Percentiles rank a stretch among this genome's conserved stretches.
Evolutionary conservation across 2,113 vertebrate genomes (phyloP).

Genomic region (western clawed frog (Xenopus tropicalis)): DNA sequence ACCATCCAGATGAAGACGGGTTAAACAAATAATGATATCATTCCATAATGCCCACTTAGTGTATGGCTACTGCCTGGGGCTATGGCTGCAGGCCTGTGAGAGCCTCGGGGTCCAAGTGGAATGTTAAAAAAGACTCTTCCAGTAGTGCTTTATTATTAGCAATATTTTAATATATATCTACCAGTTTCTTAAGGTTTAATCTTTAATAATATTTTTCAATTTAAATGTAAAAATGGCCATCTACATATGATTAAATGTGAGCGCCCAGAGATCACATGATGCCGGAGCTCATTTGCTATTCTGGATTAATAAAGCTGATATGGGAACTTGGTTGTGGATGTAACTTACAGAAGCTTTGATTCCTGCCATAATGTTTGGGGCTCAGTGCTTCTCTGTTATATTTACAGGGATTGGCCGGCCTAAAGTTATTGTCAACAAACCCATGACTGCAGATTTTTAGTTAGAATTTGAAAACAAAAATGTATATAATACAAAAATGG

Average conservation of each 20-base stretch:
- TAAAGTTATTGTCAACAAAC: no score
- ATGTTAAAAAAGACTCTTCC: conserved; percentile 48
- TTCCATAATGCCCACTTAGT: conserved; percentile 50
- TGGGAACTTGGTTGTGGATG: neutral
- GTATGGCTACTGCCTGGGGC: conserved; percentile 52
- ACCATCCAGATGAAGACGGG: neutral
- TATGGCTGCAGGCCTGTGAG: conserved; percentile 48
- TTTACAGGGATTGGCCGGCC: no score
- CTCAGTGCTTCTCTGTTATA: no score
- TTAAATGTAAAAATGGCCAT: conserved; percentile 37
- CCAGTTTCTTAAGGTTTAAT: conserved; percentile 51
- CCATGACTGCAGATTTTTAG: no score
- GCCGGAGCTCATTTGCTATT: conserved; percentile 35
- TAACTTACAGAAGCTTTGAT: conserved; percentile 11
- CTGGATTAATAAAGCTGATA: conserved; percentile 27
- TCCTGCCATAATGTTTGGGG: no score
- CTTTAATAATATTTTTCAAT: conserved; percentile 36
- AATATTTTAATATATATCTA: conserved; percentile 52
- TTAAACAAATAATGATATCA: conserved; percentile 43
- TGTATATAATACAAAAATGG: no score
- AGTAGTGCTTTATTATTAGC: conserved; percentile 50
- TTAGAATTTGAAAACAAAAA: no score
- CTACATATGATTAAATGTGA: conserved; percentile 37
- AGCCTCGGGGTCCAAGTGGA: conserved; percentile 48
- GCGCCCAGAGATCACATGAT: conserved; percentile 27